Base-by-base conservation (phyloP, 1,140 invertebrate genomes). In the Bradysia coprophila region DNA sequence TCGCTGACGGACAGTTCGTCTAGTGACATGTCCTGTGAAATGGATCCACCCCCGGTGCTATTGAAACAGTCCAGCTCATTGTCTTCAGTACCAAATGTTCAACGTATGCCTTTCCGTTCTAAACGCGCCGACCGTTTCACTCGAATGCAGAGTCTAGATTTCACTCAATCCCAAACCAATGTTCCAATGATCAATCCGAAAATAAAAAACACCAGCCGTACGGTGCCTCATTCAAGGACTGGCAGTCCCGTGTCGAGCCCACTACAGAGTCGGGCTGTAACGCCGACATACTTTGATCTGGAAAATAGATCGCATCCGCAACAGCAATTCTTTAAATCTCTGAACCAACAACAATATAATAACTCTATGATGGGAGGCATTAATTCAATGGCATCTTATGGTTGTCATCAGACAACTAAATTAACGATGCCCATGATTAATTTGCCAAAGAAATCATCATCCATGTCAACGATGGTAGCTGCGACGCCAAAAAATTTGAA, bases 161-260 rank as follows among this genome's bases (percentile, higher is more conserved):
- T 34, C 18, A 18, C n/a, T 10, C n/a, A 15, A 18, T 4, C 32
- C n/a, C n/a, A 34, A 15, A 34, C 18, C 9, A 34, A 34, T 34
- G 13, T 15, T 15, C 18, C 32, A 51, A 53, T 23, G 41, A 49
- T 32, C 33, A 45, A 21, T 45, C 48, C 4, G 4, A 13, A 38
- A 38, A 9, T 38, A 51, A 55, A 37, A 8, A 28, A 28, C 24
- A 28, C 6, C 13, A 28, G 24, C 13, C 24, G 24, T 28, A 28
- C 24, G 6, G 24, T 28, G 13, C 24, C 24, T 6, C 24, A 28
- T 28, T 28, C 24, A 13, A 6, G 24, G 6, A 28, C 24, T 13
- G 24, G 6, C 13, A 28, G 24, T 28, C 24, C 24, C 6, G 13
- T 28, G 6, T 6, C 13, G 6, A 28, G 24, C 13, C 24, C 24